Base-by-base conservation (phyloP, 2,888 invertebrate genomes). In the Boloria euphrosyne region DNA sequence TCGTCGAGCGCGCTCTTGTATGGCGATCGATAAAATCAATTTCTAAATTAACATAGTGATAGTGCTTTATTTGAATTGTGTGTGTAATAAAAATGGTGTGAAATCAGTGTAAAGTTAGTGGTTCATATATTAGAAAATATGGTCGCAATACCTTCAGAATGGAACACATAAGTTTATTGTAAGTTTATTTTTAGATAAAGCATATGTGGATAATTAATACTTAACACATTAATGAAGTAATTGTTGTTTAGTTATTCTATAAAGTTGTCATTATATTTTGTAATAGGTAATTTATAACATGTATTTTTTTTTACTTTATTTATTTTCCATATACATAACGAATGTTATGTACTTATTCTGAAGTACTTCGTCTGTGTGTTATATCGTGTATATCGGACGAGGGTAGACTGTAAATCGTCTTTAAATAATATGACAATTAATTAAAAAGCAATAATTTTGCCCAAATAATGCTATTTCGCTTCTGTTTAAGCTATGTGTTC, bases 1-100 rank as follows among this genome's bases (percentile, higher is more conserved):
- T 82, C 83, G 77, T 60, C 73, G 80, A 71, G 84, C 71, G 75
- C 82, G 78, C 84, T 80, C 82, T 78, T 73, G 72, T 75, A 68
- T 65, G 65, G 52, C 62, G 62, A 66, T 59, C 69, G 61, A 67
- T 67, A 60, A 31, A 51, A 69, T 65, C 47, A 58, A 61, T 44
- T 60, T 60, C 16, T 47, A 13, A 50, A 59, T 17, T 18, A 38
- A 38, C 17, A 57, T 46, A 10, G 47, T 43, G 16, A 38, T 13
- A 52, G 47, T 59, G 59, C 5, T 51, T 6, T n/a, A 22, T 16
- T 44, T 58, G 13, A 50, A 16, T 16, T 31, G 13, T 18, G 55
- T 17, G 43, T 13, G 14, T 27, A n/a, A 22, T 17, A 38, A 43
- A 38, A 54, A 57, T n/a, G 49, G 31, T 38, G 47, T 31, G 27